Evolutionary conservation across 1,140 invertebrate species (phyloP).

Genomic region (Globodera rostochiensis): DNA sequence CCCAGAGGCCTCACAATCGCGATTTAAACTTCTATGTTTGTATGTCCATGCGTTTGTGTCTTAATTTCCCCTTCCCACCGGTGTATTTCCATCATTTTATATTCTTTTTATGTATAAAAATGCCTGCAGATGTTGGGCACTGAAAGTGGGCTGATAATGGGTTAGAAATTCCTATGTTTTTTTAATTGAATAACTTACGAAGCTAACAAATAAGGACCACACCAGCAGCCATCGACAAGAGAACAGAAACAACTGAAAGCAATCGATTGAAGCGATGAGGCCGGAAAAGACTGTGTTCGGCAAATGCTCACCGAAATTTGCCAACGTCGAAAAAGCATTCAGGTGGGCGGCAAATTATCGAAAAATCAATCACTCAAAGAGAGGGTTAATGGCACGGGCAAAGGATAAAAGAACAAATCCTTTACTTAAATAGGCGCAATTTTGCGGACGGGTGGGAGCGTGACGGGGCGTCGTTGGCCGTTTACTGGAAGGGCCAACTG

Average conservation of each 20-base stretch:
- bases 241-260: too few species aligned
- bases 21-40: background rate
- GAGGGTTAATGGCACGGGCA: background rate
- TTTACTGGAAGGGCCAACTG: conserved; percentile 57
- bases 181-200: too few species aligned
- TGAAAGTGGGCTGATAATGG: too few species aligned
- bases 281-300: conserved; percentile 16
- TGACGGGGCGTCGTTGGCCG: conserved; percentile 59
- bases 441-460: conserved; percentile 62
- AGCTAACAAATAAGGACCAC: too few species aligned
- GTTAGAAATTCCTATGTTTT: too few species aligned
- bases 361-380: background rate
- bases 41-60: too few species aligned
- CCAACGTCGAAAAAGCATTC: conserved; percentile 58
- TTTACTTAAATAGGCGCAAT: conserved; percentile 40
- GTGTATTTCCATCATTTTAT: too few species aligned
- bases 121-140: too few species aligned
- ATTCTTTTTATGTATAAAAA: too few species aligned
- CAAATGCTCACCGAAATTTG: conserved; percentile 44
- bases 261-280: too few species aligned
- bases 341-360: conserved; percentile 38
- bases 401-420: background rate
- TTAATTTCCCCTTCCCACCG: too few species aligned
- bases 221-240: too few species aligned
- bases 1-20: background rate